A percentile compares a stretch with the other conserved stretches of the same genome.
Conservation (phyloP, 2,888 invertebrate species). For the Helobdella robusta region DNA sequence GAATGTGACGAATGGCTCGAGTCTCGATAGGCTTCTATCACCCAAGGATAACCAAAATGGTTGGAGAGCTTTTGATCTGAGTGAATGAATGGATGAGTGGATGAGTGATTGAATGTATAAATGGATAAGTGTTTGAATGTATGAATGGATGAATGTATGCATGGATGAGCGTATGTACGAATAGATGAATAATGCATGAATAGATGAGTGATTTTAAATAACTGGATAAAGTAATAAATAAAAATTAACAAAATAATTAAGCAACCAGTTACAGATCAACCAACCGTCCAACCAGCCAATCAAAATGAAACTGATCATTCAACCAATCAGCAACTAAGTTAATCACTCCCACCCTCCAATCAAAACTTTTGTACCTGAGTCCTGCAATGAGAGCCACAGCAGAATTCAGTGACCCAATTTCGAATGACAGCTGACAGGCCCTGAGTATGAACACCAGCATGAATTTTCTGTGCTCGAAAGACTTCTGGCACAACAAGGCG, state of each 20-base stretch:
- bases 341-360: not conserved
- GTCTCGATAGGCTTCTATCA: constrained; percentile 58
- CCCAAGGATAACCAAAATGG: constrained; percentile 76
- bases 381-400: constrained; percentile 90
- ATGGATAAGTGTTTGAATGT: not conserved
- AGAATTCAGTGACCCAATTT: constrained; percentile 88
- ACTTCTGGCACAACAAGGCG: constrained; percentile 73
- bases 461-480: constrained; percentile 77
- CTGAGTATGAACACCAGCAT: constrained; percentile 75
- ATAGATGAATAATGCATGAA: not conserved
- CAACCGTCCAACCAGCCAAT: no score
- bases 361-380: constrained; percentile 59
- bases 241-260: not conserved
- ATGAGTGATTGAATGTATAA: not conserved
- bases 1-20: constrained; percentile 50
- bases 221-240: not conserved
- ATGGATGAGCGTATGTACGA: not conserved
- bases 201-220: no score
- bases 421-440: constrained; percentile 81
- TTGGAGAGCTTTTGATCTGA: constrained; percentile 77
- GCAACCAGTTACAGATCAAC: no score
- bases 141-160: not conserved
- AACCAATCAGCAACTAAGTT: no score
- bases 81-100: no score
- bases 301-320: no score